Conservation (phyloP, 1,140 invertebrate species). For the Macrotrachela quadricornifera region DNA sequence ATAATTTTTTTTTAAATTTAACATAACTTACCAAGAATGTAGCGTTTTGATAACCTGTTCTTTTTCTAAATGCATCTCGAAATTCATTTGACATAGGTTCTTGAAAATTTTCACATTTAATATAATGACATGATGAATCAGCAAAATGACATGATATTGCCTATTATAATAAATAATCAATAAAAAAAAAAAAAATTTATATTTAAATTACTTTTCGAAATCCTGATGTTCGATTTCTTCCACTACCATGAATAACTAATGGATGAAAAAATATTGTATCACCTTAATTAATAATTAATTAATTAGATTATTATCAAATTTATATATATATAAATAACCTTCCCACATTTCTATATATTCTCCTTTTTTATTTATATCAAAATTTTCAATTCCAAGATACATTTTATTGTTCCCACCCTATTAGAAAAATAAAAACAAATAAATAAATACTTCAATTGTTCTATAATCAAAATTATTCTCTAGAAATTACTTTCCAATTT, state of each 20-base stretch:
- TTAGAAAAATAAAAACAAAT: conserved; percentile 10
- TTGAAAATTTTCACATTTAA: conserved; percentile 47
- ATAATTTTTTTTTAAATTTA: conserved; percentile 39
- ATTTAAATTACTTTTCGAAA: conserved; percentile 33
- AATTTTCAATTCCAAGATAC: conserved; percentile 53
- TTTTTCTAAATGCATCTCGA: conserved; percentile 13
- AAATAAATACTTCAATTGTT: no score
- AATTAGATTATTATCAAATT: no score
- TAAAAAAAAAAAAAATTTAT: not conserved
- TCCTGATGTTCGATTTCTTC: conserved; percentile 47
- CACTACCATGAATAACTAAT: conserved; percentile 60
- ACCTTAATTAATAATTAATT: conserved; percentile 35
- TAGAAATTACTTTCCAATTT: conserved; percentile 34
- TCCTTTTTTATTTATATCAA: conserved; percentile 25
- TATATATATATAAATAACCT: conserved; percentile 28
- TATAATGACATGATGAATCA: conserved; percentile 45
- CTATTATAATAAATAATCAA: conserved; percentile 19
- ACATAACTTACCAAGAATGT: conserved; percentile 44
- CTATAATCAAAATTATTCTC: no score
- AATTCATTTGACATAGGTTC: conserved; percentile 47
- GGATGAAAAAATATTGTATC: conserved; percentile 81
- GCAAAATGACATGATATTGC: conserved; percentile 63
- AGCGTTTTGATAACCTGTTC: conserved; percentile 6
- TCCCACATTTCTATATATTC: conserved; percentile 51
- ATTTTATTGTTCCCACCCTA: conserved; percentile 51